Conservation (phyloP, 2,797 vertebrate species). For the Syngnathus rostellatus region DNA sequence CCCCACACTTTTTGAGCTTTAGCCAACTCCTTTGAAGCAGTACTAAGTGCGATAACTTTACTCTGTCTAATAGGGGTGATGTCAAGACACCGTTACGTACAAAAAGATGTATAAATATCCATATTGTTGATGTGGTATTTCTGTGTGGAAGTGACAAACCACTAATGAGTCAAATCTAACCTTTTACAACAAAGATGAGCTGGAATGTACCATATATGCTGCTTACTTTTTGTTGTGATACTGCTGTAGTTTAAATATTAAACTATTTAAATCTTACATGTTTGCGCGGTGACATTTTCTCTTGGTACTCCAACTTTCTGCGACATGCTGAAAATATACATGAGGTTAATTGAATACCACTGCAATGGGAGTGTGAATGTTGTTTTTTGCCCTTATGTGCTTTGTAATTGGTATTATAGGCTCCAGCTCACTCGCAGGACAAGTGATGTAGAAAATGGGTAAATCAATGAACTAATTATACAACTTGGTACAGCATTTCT, state of each 20-base stretch:
- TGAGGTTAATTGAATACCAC: not conserved
- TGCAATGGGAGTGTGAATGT: not conserved
- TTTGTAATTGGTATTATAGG: not conserved
- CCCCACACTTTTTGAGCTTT: too few relatives aligned
- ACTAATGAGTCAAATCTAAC: not conserved
- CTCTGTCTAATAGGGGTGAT: not conserved
- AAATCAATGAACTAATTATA: not conserved
- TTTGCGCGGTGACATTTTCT: not conserved
- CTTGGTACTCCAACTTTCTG: not conserved
- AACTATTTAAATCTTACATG: not conserved
- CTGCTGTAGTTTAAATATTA: too few relatives aligned
- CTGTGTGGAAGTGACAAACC: not conserved
- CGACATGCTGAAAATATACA: not conserved
- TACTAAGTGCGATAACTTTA: not conserved
- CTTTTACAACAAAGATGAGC: too few relatives aligned
- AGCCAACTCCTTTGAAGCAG: too few relatives aligned
- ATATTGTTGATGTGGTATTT: too few relatives aligned
- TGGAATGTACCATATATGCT: too few relatives aligned
- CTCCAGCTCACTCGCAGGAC: not conserved
- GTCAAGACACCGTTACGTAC: not conserved
- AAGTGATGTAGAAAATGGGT: not conserved
- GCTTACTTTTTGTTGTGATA: too few relatives aligned
- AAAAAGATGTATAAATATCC: not conserved
- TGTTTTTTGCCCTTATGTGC: not conserved
- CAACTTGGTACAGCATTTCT: not conserved